Conservation (phyloP, 2,888 invertebrate species). For the Dryadula phaetusa region DNA sequence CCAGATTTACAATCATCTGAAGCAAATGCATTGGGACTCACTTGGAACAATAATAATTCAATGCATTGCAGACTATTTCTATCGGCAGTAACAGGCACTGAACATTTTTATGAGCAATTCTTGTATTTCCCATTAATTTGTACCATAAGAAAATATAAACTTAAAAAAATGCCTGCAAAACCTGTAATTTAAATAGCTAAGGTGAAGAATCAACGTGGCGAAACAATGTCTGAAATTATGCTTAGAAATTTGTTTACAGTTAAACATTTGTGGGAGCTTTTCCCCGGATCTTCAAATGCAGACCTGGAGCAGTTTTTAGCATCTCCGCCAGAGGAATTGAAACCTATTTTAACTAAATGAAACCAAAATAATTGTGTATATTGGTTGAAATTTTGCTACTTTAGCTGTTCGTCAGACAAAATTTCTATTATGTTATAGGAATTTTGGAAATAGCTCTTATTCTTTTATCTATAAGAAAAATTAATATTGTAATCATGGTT, state of each 20-base stretch:
- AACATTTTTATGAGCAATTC: constrained; percentile 62
- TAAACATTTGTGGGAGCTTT: constrained; percentile 53
- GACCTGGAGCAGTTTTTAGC: constrained; percentile 49
- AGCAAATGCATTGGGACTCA: constrained; percentile 55
- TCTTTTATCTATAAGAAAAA: no score
- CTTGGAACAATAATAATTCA: constrained; percentile 55
- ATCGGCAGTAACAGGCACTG: constrained; percentile 60
- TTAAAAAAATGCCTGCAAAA: constrained; percentile 58
- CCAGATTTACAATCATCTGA: constrained; percentile 55
- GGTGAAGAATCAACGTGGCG: constrained; percentile 57
- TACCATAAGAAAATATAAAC: constrained; percentile 58
- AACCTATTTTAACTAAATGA: constrained; percentile 35
- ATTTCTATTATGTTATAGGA: no score
- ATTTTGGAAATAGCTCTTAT: no score
- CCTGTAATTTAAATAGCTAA: constrained; percentile 59
- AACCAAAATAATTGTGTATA: no score
- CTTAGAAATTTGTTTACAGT: constrained; percentile 49
- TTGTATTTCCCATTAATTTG: constrained; percentile 60
- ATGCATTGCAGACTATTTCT: constrained; percentile 57
- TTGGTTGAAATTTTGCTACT: no score
- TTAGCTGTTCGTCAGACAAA: no score
- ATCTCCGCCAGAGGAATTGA: constrained; percentile 47
- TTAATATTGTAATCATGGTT: no score
- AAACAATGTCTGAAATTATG: constrained; percentile 53
- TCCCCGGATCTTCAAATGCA: constrained; percentile 47